Conservation (phyloP, 2,797 vertebrate genomes). For the Hippopotamyrus pictus region DNA sequence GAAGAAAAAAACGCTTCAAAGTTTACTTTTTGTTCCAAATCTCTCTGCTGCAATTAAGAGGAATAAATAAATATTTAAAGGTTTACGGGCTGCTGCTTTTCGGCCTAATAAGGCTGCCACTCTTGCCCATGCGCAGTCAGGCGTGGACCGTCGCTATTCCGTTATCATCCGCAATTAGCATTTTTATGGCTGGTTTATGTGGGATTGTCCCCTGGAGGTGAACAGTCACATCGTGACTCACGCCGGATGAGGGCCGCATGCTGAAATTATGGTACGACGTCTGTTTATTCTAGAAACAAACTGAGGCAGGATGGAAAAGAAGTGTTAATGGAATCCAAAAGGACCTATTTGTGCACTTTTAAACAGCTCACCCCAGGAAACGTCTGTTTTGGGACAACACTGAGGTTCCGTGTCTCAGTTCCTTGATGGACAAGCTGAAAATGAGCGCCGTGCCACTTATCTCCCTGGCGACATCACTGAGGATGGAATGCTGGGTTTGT, state of each 20-base stretch:
- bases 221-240: not conserved
- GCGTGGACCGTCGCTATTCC: not conserved
- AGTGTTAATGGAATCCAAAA: not conserved
- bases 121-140: not conserved
- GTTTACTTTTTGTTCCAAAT: not conserved
- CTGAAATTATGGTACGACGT: not conserved
- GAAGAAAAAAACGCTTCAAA: not conserved
- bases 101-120: not conserved
- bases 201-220: slow-evolving; percentile 18
- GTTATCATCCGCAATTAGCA: slow-evolving; percentile 16
- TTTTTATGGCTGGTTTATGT: slow-evolving; percentile 22
- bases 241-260: not conserved
- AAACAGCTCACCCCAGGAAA: not conserved
- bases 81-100: not conserved
- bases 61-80: slow-evolving; percentile 19
- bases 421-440: not conserved
- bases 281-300: not conserved
- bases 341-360: not conserved
- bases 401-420: not conserved
- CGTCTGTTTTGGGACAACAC: not conserved
- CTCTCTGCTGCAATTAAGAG: slow-evolving; percentile 6
- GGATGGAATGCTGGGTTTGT: not conserved
- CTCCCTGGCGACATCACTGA: not conserved
- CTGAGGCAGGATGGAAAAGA: not conserved
- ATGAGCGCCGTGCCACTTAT: not conserved